Base-by-base conservation (phyloP, 2,888 invertebrate species). In the Stratiomys singularior region DNA sequence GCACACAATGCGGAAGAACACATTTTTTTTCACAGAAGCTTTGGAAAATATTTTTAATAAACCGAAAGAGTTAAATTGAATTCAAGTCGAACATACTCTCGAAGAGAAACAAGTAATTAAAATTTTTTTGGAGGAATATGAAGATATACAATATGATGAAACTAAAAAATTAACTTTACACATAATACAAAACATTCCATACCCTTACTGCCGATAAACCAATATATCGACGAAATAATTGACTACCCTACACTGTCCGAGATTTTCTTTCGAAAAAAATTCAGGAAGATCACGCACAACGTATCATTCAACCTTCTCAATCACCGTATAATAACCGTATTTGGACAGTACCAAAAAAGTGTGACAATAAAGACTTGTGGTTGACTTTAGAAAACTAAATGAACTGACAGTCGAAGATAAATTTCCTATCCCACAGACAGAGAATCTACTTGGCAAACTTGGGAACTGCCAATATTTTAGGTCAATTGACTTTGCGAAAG, bases 401-500 rank as follows among this genome's bases (percentile, higher is more conserved):
- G n/a, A n/a, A n/a, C n/a, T n/a, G n/a, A n/a, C n/a, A n/a, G n/a
- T n/a, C n/a, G n/a, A n/a, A n/a, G 7, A 11, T 18, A 56, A 18
- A 56, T 11, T 11, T 11, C 56, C n/a, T 5, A 56, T 11, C 18
- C 56, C 7, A 56, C 56, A 11, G 4, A 56, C 56, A 9, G 56
- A 13, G n/a, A n/a, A n/a, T n/a, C n/a, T n/a, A n/a, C n/a, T n/a
- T n/a, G n/a, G n/a, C n/a, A n/a, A n/a, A n/a, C n/a, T n/a, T n/a
- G n/a, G n/a, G n/a, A n/a, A n/a, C n/a, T n/a, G n/a, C n/a, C n/a
- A n/a, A n/a, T n/a, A n/a, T n/a, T n/a, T n/a, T n/a, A n/a, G n/a
- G n/a, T n/a, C n/a, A n/a, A n/a, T n/a, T n/a, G n/a, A n/a, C 18
- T 83, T 0, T 37, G 87, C 44, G 86, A 86, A 79, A 72, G 86